Evolutionary conservation across 92 coral and sea anemone species (phyloP), one percentile per base, ranked within the genome.

Genomic region (Palythoa caribaeorum): DNA sequence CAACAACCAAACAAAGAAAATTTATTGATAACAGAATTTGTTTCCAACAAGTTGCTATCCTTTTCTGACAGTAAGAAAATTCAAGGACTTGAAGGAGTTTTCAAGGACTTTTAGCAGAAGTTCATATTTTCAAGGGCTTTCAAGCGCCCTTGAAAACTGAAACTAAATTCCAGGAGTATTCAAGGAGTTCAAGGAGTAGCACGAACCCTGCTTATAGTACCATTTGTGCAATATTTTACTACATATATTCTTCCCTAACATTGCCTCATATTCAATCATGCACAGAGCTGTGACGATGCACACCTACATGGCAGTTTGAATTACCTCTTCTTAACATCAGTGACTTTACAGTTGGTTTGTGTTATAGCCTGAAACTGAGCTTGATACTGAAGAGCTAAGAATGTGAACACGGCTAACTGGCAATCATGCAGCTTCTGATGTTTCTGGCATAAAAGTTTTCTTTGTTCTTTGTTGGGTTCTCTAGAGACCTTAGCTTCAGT

Each of bases 361-460:
- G 50, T 10, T 4, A 66, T 88, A 80, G 59, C 78, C 54, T 93
- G 92, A 53, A 95, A 17, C 51, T 90, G 94, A 38, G 84, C 90
- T 79, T 81, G 94, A 83, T 90, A 91, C 40, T 90, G 77, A 53
- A 85, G 78, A 50, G 89, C 89, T 17, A 93, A 55, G 55, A 93
- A 90, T 69, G 89, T 93, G 38, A 84, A 80, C 37, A 93, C 84
- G 14, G 94, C 84, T 77, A 93, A 65, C 87, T 91, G 93, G n/a
- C 92, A 85, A 47, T 90, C 92, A 28, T 68, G 77, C 14, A 74
- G 68, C 83, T 89, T 95, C 60, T 93, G 92, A 4, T 89, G 55
- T 76, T 93, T 96, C 39, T 95, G 96, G 44, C 66, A 48, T 8
- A 78, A 76, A 50, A 81, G 94, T 38, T 71, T 66, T 16, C 53